Evolutionary conservation across 1,140 invertebrate genomes (phyloP).

Genomic region (Apis florea): DNA sequence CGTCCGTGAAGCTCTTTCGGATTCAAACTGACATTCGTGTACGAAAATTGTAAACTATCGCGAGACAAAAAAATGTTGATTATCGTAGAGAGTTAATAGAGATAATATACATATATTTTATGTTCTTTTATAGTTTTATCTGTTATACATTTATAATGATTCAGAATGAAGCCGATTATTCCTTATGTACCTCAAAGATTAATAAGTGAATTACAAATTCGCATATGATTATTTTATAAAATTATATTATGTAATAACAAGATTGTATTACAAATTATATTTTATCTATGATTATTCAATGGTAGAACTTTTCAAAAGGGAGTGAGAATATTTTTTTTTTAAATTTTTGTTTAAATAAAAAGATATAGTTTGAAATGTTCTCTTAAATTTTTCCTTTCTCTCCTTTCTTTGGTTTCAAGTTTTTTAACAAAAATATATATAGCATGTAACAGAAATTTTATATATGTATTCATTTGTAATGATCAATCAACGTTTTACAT

Average conservation of each 20-base stretch:
- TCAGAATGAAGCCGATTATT: background rate
- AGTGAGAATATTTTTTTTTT: conserved; percentile 1
- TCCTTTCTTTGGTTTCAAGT: background rate
- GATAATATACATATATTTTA: conserved; percentile 23
- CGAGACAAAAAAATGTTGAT: background rate
- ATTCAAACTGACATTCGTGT: background rate
- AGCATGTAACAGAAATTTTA: conserved; percentile 13
- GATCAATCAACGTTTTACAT: conserved; percentile 13
- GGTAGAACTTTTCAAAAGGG: background rate
- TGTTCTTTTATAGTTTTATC: background rate
- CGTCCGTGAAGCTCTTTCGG: conserved; percentile 6
- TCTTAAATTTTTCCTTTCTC: background rate
- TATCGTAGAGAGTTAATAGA: conserved; percentile 31
- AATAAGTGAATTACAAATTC: background rate
- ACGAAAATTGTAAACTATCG: conserved; percentile 4
- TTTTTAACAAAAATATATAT: conserved; percentile 7
- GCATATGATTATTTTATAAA: background rate
- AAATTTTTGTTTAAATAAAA: background rate
- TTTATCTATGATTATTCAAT: conserved; percentile 14
- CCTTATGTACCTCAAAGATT: background rate
- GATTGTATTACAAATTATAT: conserved; percentile 17
- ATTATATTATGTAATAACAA: conserved; percentile 3
- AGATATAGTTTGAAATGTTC: background rate
- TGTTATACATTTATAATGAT: background rate
- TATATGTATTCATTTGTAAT: background rate